Conservation (phyloP, 2,888 invertebrate species). For the Chrysolina haemoptera region DNA sequence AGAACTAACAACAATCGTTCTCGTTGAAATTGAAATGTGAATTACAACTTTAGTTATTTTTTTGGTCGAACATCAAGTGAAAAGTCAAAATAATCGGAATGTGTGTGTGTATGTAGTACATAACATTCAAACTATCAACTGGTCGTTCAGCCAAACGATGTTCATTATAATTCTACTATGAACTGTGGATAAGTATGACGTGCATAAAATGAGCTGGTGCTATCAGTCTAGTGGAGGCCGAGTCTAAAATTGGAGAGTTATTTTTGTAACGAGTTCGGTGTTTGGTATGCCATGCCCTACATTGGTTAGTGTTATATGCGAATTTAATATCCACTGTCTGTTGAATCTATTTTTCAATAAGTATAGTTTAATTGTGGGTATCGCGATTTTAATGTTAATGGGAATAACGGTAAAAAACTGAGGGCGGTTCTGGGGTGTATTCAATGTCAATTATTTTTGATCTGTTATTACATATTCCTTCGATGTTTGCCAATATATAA, state of each 20-base stretch:
- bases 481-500: no score
- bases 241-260: conserved; percentile 58
- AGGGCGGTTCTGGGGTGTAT: no score
- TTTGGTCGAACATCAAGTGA: no score
- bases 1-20: no score
- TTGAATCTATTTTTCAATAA: conserved; percentile 37
- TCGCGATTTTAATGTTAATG: not conserved
- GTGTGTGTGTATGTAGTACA: no score
- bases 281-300: conserved; percentile 62
- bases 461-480: no score
- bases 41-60: no score
- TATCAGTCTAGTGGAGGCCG: conserved; percentile 44
- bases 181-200: conserved; percentile 35
- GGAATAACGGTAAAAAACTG: not conserved
- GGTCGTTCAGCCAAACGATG: not conserved
- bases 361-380: conserved; percentile 31
- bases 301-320: conserved; percentile 56
- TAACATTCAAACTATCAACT: no score
- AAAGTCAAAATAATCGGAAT: no score
- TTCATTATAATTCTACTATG: conserved; percentile 5
- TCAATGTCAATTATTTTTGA: no score
- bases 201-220: conserved; percentile 34
- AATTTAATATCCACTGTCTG: conserved; percentile 49
- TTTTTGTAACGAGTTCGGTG: conserved; percentile 55
- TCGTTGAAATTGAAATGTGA: no score